A percentile compares a stretch with the other conserved stretches of the same genome.
Evolutionary conservation across 2,888 invertebrate species (phyloP).

Genomic region (Stenichneumon culpator): DNA sequence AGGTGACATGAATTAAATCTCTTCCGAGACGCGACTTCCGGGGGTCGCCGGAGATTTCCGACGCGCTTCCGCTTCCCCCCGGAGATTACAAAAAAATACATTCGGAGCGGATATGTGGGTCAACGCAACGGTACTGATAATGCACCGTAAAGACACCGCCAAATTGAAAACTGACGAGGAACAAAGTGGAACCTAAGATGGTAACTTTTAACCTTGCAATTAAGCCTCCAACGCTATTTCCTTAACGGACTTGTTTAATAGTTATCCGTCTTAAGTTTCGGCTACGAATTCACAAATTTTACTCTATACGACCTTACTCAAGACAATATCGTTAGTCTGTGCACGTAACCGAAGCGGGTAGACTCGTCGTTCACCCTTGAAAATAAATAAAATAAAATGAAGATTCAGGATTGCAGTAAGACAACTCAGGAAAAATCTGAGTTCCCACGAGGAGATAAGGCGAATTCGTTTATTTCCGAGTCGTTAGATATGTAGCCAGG

Average conservation of each 20-base stretch:
- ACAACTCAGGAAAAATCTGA: not conserved
- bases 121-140: not conserved
- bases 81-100: not conserved
- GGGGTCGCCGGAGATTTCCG: not conserved
- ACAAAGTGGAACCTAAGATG: not conserved
- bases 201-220: not conserved
- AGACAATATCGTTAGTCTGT: too few species aligned
- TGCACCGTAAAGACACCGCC: not conserved
- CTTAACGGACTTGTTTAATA: not conserved
- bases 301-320: too few species aligned
- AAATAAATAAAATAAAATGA: too few species aligned
- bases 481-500: not conserved
- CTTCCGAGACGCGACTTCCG: not conserved
- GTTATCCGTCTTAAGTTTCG: not conserved
- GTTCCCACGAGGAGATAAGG: not conserved
- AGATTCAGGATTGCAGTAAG: not conserved
- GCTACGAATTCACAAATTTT: too few species aligned
- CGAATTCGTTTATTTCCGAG: constrained; percentile 30
- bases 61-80: not conserved
- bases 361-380: not conserved
- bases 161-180: not conserved
- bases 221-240: not conserved
- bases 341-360: too few species aligned
- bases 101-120: not conserved
- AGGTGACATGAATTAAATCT: not conserved